These are phyloP conservation scores for Calidris pugnax DNA, from an alignment of 2,113 vertebrate species.

Conservation along the genomic window DNA sequence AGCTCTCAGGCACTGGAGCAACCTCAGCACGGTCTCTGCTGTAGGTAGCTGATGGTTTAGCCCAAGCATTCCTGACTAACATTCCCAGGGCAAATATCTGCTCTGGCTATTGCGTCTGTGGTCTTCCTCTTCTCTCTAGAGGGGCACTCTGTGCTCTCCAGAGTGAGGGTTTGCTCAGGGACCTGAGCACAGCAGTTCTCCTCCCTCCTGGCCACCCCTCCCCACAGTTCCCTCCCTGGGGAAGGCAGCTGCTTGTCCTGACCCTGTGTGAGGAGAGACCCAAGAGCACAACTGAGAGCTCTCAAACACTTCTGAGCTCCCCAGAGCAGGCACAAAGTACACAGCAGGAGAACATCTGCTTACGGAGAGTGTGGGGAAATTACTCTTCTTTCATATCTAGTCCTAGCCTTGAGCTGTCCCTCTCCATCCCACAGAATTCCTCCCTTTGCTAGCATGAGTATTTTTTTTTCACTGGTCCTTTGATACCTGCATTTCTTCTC, in stretches of 20 bases:
- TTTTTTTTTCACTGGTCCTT: background rate
- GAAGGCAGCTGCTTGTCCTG: background rate
- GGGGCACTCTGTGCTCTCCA: background rate
- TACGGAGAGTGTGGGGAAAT: background rate
- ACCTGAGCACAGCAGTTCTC: background rate
- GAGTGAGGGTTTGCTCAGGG: background rate
- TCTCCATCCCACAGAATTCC: background rate
- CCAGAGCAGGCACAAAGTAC: background rate
- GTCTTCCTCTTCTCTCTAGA: background rate
- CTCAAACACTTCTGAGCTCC: background rate
- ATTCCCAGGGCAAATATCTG: background rate
- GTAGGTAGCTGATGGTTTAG: background rate
- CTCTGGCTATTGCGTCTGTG: fast-evolving
- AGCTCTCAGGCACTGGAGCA: background rate
- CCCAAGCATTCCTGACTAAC: background rate
- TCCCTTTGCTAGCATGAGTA: fast-evolving
- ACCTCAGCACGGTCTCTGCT: background rate
- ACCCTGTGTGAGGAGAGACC: background rate
- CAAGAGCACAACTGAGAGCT: background rate
- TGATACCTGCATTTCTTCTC: background rate
- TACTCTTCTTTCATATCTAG: background rate
- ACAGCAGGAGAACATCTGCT: constrained; percentile 4
- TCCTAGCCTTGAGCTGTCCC: background rate
- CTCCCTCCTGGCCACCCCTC: background rate
- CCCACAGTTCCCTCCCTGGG: background rate